phyloP scores from a whole-genome alignment of 2,888 invertebrate species.

The Pseudococcus jackbeardsleyi region DNA sequence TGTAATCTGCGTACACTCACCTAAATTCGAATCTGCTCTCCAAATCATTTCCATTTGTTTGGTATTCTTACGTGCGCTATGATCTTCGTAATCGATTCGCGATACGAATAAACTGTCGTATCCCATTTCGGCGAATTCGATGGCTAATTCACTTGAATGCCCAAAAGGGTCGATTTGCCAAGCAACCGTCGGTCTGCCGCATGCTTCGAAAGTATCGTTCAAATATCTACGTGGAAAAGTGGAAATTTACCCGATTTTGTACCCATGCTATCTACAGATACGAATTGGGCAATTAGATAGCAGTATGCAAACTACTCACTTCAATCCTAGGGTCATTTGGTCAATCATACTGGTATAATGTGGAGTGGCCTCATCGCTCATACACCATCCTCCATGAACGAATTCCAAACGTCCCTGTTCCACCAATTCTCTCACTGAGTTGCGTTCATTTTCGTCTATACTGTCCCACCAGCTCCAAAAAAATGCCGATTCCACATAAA shows the following conservation, averaged over 20 bases:
- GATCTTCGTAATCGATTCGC: slow-evolving; percentile 79
- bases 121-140: slow-evolving; percentile 77
- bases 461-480: slow-evolving; percentile 73
- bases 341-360: slow-evolving; percentile 70
- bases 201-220: slow-evolving; percentile 80
- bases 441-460: slow-evolving; percentile 69
- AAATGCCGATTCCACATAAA: slow-evolving; percentile 73
- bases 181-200: slow-evolving; percentile 81
- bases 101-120: slow-evolving; percentile 82
- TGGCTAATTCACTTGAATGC: slow-evolving; percentile 80
- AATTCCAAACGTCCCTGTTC: slow-evolving; percentile 68
- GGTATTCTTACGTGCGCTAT: slow-evolving; percentile 73
- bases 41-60: slow-evolving; percentile 81
- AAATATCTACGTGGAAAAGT: slow-evolving; percentile 72
- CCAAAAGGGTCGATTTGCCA: slow-evolving; percentile 94
- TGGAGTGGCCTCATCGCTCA: slow-evolving; percentile 70
- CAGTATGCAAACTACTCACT: slow-evolving; percentile 66
- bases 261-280: too few relatives aligned
- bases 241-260: not conserved
- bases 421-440: slow-evolving; percentile 70
- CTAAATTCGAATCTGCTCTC: slow-evolving; percentile 69
- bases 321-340: slow-evolving; percentile 69
- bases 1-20: slow-evolving; percentile 45
- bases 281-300: too few relatives aligned
- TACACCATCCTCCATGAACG: slow-evolving; percentile 70